These are phyloP conservation scores for Calliphora vicina DNA, from an alignment of 1,140 invertebrate genomes.

Conservation along the genomic window DNA sequence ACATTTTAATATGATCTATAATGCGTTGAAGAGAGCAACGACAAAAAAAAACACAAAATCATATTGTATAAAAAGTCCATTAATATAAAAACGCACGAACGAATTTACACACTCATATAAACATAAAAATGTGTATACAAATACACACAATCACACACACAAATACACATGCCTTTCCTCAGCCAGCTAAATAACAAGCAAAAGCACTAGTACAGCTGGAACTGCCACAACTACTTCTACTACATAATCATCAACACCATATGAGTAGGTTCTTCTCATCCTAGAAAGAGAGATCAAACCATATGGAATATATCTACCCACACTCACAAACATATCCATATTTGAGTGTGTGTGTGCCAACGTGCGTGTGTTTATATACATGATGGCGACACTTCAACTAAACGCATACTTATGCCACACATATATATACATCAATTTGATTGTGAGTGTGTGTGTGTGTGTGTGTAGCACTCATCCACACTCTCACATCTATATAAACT, in stretches of 20 bases:
- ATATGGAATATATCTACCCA: neutral
- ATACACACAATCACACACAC: neutral
- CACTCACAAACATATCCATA: neutral
- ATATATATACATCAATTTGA: neutral
- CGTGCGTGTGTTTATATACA: neutral
- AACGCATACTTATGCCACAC: slow-evolving; percentile 10
- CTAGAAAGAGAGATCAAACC: neutral
- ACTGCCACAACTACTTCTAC: neutral
- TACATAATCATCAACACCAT: neutral
- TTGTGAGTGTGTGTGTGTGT: neutral
- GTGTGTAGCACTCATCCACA: neutral
- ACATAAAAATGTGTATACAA: neutral
- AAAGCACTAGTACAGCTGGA: neutral
- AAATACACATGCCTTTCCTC: neutral
- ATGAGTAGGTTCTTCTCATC: neutral
- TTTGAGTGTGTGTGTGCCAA: neutral
- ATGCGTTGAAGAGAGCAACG: neutral
- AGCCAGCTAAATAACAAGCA: neutral
- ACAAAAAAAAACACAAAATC: neutral
- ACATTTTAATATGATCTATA: slow-evolving; percentile 2
- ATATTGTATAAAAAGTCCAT: slow-evolving; percentile 24
- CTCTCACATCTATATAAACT: neutral
- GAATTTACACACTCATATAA: slow-evolving; percentile 7
- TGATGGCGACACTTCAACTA: slow-evolving; percentile 18
- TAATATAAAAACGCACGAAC: slow-evolving; percentile 23